Evolutionary conservation across 1,140 invertebrate species (phyloP), one percentile per base, ranked within the genome.

Genomic region (Watersipora subatra): DNA sequence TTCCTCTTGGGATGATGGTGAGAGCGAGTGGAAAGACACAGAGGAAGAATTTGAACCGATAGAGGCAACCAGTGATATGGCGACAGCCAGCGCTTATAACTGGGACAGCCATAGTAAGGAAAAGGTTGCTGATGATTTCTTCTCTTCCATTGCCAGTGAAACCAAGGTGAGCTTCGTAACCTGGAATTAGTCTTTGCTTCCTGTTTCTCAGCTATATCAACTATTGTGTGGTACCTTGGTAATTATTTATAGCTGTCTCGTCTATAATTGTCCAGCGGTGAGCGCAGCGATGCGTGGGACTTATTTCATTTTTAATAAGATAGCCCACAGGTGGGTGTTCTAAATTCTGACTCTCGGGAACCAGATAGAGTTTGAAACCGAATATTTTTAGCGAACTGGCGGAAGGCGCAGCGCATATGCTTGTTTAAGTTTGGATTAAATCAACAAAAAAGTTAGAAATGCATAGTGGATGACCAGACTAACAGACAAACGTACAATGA

Each of bases 1-100:
- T 65, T 12, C 7, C 34, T 7, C 7, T n/a, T 46, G 34, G 34
- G n/a, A 46, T n/a, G 34, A 46, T 46, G 34, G 7, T n/a, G 34
- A 46, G 7, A 81, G 77, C 67, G 84, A 85, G 57, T 90, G 88
- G 87, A 88, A 88, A 62, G 88, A 90, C 70, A n/a, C 7, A n/a
- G n/a, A 46, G 34, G 34, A 46, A 46, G 84, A 85, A 1, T 89
- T 91, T 64, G 69, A 72, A 28, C 71, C 71, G 28, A 73, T 72
- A 1, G 71, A 71, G 28, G 70, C 73, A 59, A 69, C 61, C 27
- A 70, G 69, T 28, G 58, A 46, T 46, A 46, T 75, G 1, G 56
- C 67, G 19, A 67, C 73, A n/a, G 71, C 73, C 22, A 75, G 73
- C 68, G 65, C 71, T 15, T 78, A 78, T 62, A 71, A 75, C 71